phyloP scores from a whole-genome alignment of 2,113 vertebrate species.

The Butorides virescens region DNA sequence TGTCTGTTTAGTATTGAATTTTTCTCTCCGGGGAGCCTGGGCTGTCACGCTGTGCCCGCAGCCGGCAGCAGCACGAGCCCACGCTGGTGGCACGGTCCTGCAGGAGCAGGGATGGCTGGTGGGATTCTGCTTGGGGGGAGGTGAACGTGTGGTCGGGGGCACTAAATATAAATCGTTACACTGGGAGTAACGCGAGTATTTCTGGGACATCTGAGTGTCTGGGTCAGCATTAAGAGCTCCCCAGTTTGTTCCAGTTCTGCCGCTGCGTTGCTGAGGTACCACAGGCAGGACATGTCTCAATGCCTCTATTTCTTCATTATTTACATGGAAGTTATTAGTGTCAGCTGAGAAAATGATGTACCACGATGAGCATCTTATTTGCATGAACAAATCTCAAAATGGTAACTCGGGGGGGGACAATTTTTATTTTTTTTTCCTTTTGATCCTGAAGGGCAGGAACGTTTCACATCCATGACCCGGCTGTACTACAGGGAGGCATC shows the following conservation, averaged over 20 bases:
- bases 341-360: not conserved
- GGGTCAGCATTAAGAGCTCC: not conserved
- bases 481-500: constrained; percentile 85
- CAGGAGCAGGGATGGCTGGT: not conserved
- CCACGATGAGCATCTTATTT: accelerated
- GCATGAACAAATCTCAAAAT: accelerated
- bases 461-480: constrained; percentile 90
- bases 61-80: not conserved
- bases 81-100: not conserved
- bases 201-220: not conserved
- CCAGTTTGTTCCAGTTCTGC: not conserved
- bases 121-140: not conserved
- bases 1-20: not conserved
- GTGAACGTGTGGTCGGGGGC: not conserved
- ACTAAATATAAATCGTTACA: not conserved
- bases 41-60: not conserved
- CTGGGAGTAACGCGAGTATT: accelerated
- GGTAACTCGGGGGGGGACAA: accelerated
- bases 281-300: not conserved
- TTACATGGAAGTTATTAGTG: accelerated
- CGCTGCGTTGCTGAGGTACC: not conserved
- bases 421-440: not conserved
- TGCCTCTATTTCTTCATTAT: not conserved
- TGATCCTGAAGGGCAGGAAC: constrained; percentile 80
- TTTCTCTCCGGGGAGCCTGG: not conserved